phyloP scores from a whole-genome alignment of 2,888 invertebrate species.

The Chrysopilus asiliformis region DNA sequence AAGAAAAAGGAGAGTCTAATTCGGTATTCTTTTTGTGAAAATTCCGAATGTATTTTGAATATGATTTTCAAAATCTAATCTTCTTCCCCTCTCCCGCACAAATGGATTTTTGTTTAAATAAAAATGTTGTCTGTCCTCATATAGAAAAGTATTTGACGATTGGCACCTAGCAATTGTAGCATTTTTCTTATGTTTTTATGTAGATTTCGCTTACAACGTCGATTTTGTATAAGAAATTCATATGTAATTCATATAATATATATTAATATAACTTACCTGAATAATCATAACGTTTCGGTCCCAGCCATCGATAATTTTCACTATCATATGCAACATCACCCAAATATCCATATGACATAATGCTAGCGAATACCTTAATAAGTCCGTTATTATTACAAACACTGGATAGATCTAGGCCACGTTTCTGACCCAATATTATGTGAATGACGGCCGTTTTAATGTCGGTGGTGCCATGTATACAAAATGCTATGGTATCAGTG shows the following conservation, averaged over 20 bases:
- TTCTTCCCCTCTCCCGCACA: no score
- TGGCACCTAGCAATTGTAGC: no score
- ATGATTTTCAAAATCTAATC: no score
- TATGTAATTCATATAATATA: not conserved
- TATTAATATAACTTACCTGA: conserved; percentile 40
- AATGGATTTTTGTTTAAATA: no score
- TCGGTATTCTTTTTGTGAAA: no score
- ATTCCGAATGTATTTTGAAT: no score
- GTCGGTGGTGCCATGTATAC: conserved; percentile 67
- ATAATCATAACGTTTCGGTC: conserved; percentile 68
- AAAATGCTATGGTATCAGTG: conserved; percentile 66
- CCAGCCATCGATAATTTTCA: conserved; percentile 74
- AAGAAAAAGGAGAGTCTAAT: no score
- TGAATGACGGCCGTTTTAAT: conserved; percentile 68
- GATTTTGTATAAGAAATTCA: no score
- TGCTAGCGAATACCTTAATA: conserved; percentile 57
- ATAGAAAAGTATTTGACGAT: no score
- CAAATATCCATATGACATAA: conserved; percentile 72
- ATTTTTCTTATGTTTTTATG: no score
- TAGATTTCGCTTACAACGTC: no score
- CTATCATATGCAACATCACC: conserved; percentile 71
- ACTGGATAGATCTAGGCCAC: conserved; percentile 63
- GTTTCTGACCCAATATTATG: conserved; percentile 60
- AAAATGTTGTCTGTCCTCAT: no score
- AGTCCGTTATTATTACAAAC: conserved; percentile 46